A percentile compares a stretch with the other conserved stretches of the same genome.
phyloP scores from a whole-genome alignment of 92 coral and sea anemone genomes.

The Siderastrea siderea region DNA sequence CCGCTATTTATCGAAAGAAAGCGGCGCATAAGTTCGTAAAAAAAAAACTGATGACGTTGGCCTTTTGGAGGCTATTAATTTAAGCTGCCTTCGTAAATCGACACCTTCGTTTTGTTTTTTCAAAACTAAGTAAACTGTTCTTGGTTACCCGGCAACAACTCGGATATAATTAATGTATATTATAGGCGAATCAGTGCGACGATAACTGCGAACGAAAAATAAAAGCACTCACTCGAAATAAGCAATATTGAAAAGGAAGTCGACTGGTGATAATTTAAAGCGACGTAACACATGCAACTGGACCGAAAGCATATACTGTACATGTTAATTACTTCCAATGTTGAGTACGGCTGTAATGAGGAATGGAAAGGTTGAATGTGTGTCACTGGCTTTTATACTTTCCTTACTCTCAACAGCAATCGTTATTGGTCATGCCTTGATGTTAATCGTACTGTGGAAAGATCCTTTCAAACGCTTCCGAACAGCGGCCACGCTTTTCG shows the following conservation, averaged over 20 bases:
- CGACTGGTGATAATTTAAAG: neutral
- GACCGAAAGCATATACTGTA: neutral
- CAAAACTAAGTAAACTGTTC: neutral
- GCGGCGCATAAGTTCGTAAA: neutral
- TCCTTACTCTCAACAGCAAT: slow-evolving; percentile 15
- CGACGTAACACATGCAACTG: neutral
- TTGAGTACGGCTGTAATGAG: neutral
- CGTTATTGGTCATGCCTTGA: slow-evolving; percentile 30
- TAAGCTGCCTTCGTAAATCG: neutral
- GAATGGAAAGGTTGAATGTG: slow-evolving; percentile 4
- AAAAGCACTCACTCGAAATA: neutral
- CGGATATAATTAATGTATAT: neutral
- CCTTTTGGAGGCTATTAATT: neutral
- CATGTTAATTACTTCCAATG: neutral
- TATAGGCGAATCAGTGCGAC: neutral
- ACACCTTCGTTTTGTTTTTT: slow-evolving; percentile 1
- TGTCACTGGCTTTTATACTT: neutral
- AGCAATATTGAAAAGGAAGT: neutral
- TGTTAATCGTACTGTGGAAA: slow-evolving; percentile 43
- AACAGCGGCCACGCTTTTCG: slow-evolving; percentile 37
- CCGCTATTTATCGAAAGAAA: neutral
- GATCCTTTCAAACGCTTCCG: slow-evolving; percentile 54
- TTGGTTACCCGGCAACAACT: slow-evolving; percentile 13
- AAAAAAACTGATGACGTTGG: neutral
- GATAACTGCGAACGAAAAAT: neutral